Percentiles rank a stretch among this genome's conserved stretches.
phyloP scores from a whole-genome alignment of 1,140 invertebrate genomes.

The Micrasema longulum region DNA sequence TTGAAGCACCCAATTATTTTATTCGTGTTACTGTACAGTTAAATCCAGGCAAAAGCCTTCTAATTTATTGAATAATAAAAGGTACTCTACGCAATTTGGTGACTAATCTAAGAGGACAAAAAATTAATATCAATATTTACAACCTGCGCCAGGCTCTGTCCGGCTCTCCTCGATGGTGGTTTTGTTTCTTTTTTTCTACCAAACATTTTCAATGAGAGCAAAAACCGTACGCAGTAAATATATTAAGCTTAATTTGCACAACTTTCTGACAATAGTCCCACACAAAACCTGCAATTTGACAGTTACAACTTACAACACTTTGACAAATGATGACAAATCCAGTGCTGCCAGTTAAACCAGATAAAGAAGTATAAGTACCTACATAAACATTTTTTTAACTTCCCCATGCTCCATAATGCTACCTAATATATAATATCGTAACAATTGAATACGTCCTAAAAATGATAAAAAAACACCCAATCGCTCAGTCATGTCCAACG shows the following conservation, averaged over 20 bases:
- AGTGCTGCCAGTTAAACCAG: not conserved
- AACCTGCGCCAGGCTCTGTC: conserved; percentile 44
- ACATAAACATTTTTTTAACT: no score
- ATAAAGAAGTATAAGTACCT: no score
- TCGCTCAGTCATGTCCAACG: no score
- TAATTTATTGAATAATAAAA: no score
- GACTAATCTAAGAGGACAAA: conserved; percentile 30
- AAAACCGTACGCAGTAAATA: no score
- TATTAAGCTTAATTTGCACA: not conserved
- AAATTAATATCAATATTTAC: conserved; percentile 11
- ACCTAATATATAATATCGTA: no score
- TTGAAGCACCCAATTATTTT: no score
- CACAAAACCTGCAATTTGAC: conserved; percentile 6
- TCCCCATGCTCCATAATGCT: no score
- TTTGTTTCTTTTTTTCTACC: conserved; percentile 41
- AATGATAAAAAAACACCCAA: no score
- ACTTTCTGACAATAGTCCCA: not conserved
- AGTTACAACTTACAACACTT: conserved; percentile 5
- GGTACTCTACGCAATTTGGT: not conserved
- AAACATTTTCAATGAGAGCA: conserved; percentile 29
- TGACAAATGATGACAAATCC: conserved; percentile 1
- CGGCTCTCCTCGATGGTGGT: conserved; percentile 35
- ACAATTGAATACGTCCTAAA: no score
- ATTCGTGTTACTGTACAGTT: no score
- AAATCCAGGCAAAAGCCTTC: no score